A percentile compares a stretch with the other conserved stretches of the same genome.
Conservation (phyloP, 2,888 invertebrate species). For the Acleris holmiana region DNA sequence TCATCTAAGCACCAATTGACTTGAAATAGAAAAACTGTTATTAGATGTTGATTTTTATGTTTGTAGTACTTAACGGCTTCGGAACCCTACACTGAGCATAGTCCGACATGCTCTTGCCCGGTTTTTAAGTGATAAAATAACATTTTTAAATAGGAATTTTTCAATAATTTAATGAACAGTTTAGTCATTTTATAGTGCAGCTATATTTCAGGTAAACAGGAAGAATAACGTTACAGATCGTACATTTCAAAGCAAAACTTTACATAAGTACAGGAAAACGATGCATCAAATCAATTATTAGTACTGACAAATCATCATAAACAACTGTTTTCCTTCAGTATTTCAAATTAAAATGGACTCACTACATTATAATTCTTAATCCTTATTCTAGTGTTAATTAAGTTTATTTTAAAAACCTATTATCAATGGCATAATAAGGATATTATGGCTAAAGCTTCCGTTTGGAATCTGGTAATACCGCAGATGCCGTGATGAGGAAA, state of each 20-base stretch:
- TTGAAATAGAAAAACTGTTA: too few relatives aligned
- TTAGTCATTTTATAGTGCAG: too few relatives aligned
- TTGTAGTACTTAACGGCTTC: too few relatives aligned
- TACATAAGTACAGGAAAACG: constrained; percentile 2
- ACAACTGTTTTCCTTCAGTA: constrained; percentile 23
- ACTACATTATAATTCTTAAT: neutral
- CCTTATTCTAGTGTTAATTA: neutral
- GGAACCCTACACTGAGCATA: too few relatives aligned
- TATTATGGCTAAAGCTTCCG: neutral
- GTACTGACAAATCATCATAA: constrained; percentile 3
- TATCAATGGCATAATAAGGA: constrained; percentile 14
- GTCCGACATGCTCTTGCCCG: too few relatives aligned
- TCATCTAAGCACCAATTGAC: too few relatives aligned
- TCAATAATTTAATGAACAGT: too few relatives aligned
- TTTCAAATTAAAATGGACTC: constrained; percentile 19
- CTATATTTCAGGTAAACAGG: constrained; percentile 5
- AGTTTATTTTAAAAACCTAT: too few relatives aligned
- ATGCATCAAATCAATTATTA: neutral
- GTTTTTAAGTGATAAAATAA: too few relatives aligned
- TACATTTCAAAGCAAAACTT: neutral
- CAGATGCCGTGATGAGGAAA: constrained; percentile 5
- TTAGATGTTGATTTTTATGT: too few relatives aligned
- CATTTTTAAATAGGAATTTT: too few relatives aligned
- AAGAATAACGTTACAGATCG: neutral
- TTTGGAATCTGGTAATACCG: constrained; percentile 19